Evolutionary conservation across 1,140 invertebrate species (phyloP).

Genomic region (Pygmarrhopalites habei): DNA sequence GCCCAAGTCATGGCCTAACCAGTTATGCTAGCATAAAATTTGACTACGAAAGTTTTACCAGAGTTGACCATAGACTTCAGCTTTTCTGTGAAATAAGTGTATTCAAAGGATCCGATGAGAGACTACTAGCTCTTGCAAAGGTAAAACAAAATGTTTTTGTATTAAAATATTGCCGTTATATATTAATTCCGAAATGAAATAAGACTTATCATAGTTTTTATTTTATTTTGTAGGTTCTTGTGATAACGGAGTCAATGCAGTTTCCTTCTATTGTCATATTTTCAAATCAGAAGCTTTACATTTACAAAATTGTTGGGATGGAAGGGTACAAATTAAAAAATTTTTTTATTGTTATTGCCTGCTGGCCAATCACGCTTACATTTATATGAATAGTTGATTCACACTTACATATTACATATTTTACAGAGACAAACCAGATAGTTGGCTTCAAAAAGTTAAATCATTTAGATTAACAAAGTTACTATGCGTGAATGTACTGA

Average conservation of each 20-base stretch:
- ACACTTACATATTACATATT: neutral
- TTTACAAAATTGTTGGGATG: constrained; percentile 30
- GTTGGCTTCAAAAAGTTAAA: constrained; percentile 29
- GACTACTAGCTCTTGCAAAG: constrained; percentile 25
- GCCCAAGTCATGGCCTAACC: constrained; percentile 2
- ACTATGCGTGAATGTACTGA: constrained; percentile 31
- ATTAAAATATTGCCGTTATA: neutral
- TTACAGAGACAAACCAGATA: constrained; percentile 33
- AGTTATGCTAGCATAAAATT: constrained; percentile 26
- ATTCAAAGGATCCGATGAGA: constrained; percentile 29
- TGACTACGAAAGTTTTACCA: constrained; percentile 32
- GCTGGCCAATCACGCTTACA: neutral
- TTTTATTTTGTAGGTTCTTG: constrained; percentile 15
- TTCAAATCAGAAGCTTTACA: constrained; percentile 32
- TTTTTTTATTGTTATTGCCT: neutral
- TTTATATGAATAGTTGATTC: neutral
- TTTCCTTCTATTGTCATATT: constrained; percentile 26
- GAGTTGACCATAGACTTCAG: constrained; percentile 33
- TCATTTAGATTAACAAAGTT: constrained; percentile 25
- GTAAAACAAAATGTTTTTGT: constrained; percentile 13
- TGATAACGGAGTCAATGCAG: constrained; percentile 12
- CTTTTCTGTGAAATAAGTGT: constrained; percentile 31
- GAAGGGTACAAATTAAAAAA: constrained; percentile 28
- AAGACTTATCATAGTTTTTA: neutral
- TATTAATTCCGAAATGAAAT: neutral